Evolutionary conservation across 2,797 vertebrate species (phyloP).

Genomic region (Cossypha polioptera): DNA sequence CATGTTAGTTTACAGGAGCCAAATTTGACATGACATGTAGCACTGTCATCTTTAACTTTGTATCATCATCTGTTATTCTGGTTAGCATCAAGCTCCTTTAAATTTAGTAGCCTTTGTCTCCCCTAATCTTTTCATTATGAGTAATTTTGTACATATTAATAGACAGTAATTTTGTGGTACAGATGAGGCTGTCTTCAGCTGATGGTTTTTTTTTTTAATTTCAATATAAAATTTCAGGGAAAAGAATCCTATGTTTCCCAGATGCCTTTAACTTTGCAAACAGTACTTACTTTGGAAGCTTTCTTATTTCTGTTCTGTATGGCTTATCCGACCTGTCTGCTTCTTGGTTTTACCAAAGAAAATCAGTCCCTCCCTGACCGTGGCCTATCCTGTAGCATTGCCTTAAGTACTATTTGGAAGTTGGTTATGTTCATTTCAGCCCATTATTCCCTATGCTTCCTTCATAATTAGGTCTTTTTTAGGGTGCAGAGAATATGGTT

Average conservation of each 20-base stretch:
- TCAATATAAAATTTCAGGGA: background rate
- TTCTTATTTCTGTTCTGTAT: background rate
- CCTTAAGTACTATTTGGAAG: background rate
- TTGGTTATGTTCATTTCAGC: background rate
- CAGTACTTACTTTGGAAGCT: background rate
- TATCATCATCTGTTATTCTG: slow-evolving; percentile 12
- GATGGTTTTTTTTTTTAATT: background rate
- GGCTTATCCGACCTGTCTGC: background rate
- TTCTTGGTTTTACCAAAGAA: background rate
- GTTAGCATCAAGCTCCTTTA: background rate
- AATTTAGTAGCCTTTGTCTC: background rate
- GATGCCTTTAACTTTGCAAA: background rate
- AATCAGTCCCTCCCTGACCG: background rate
- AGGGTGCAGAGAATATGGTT: background rate
- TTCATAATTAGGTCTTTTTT: background rate
- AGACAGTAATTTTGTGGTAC: background rate
- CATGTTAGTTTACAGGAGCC: background rate
- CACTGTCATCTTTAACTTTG: background rate
- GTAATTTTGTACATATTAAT: background rate
- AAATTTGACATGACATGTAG: slow-evolving; percentile 27
- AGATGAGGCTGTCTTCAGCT: background rate
- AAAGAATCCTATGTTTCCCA: background rate
- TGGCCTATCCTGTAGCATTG: background rate
- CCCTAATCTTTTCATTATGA: background rate
- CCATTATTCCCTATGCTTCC: background rate